Evolutionary conservation across 1,140 invertebrate genomes (phyloP), one percentile per base, ranked within the genome.

Genomic region (Wiebesia pumilae): DNA sequence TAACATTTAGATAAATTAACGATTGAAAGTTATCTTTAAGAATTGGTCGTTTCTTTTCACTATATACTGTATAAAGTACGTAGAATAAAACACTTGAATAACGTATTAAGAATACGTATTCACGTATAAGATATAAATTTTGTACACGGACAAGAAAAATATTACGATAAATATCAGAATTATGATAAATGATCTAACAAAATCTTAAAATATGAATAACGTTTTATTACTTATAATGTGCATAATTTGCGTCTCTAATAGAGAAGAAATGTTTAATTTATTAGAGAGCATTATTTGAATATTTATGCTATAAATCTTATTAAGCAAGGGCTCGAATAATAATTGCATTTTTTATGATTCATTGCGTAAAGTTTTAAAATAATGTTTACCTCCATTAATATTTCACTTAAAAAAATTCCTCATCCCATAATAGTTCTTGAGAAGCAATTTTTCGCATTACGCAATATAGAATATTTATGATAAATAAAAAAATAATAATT

Each of bases 401-500:
- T n/a, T n/a, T 75, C 21, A 43, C 38, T 43, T 43, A 43, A 6
- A 12, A 75, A 75, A 9, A 43, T n/a, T 7, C 12, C 43, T 43
- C 27, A 27, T 75, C 12, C 27, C 38, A 16, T 75, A 43, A 75
- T 43, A 38, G 4, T 38, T 71, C 35, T 16, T 38, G 40, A 38
- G 16, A 38, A 38, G 69, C 21, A 71, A 38, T 71, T 38, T 27
- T 35, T 38, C 16, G 16, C 24, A 71, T 71, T 71, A 35, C 12
- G 35, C 38, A 71, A 24, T 30, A 38, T 4, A 38, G 35, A 14
- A 3, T 38, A 38, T 40, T 38, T 69, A 33, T 67, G n/a, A 67
- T 69, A 3, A 73, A 73, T 1, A 40, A 30, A 73, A 73, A 47
- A 73, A 73, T 73, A 30, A 73, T 73, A 73, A 73, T 73, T 73